Evolutionary conservation across 2,113 vertebrate species (phyloP), one percentile per base, ranked within the genome.

Genomic region (Petromus typicus): DNA sequence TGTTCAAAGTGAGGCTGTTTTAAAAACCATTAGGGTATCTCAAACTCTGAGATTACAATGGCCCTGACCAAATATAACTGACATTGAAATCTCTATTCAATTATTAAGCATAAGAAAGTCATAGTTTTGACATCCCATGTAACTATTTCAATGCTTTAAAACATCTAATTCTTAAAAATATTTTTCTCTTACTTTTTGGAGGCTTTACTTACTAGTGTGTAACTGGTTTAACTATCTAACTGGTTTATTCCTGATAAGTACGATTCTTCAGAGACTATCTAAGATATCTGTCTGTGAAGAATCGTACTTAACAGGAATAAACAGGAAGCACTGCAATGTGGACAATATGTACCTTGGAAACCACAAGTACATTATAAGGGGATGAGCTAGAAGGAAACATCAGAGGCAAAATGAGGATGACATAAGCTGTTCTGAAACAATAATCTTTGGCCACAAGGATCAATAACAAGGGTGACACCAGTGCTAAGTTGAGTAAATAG

Each of bases 1-100:
- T 97, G 64, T 86, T 82, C 61, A 79, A 83, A 45, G 34, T 43
- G 34, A 95, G 91, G 61, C 25, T 17, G 71, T 56, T 76, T 90
- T 92, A 27, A 90, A 96, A 37, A 88, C 27, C 20, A 78, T 57
- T 54, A 34, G 51, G 91, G 57, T n/a, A 75, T 27, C 48, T 34
- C 25, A 90, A 90, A 32, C 2, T 61, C 43, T 91, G 57, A 85
- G 40, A 79, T 54, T n/a, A 78, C 54, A 78, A 22, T 71, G 43
- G 20, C 25, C 10, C 51, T 89, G 61, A 7, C 27, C 79, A 86
- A 73, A 89, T 34, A 48, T 30, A 92, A 90, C 75, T 95, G 22
- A 59, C 30, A 81, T 63, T 78, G 86, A 95, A 75, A 85, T 69
- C 54, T 89, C 93, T 85, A 93, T 63, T n/a, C 91, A 95, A n/a